Conservation (phyloP, 2,797 vertebrate species). For the Hyperoplus immaculatus region DNA sequence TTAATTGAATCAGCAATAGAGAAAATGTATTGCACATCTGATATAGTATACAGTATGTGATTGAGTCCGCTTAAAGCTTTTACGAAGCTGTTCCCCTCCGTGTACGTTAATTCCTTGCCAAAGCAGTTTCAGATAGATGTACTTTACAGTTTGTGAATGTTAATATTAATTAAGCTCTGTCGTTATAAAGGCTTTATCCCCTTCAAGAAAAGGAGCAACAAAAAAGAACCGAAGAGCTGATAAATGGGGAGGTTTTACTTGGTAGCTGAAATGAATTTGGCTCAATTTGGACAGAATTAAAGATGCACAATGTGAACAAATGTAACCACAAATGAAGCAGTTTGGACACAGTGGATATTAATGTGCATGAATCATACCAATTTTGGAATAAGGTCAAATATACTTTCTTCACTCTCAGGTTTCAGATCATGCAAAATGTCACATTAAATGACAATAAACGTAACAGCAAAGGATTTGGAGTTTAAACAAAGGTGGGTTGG, state of each 20-base stretch:
- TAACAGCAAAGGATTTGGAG: background rate
- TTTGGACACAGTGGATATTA: background rate
- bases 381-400: background rate
- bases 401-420: slow-evolving; percentile 1
- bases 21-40: slow-evolving; percentile 1
- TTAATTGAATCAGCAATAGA: background rate
- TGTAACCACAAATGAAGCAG: background rate
- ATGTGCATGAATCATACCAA: background rate
- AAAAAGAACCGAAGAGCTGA: slow-evolving; percentile 8
- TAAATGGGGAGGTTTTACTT: slow-evolving; percentile 9
- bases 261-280: background rate
- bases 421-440: background rate
- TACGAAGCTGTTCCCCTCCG: slow-evolving; percentile 26
- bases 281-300: slow-evolving; percentile 9
- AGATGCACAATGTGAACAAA: slow-evolving; percentile 1
- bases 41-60: slow-evolving; percentile 7
- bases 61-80: slow-evolving; percentile 20
- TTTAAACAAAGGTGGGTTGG: background rate
- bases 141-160: slow-evolving; percentile 34
- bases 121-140: slow-evolving; percentile 38
- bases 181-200: too few species aligned
- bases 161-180: slow-evolving; percentile 11
- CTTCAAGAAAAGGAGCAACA: slow-evolving; percentile 21
- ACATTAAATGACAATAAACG: background rate
- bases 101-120: slow-evolving; percentile 21